These are phyloP conservation scores for Papilio aristodemus DNA, from an alignment of 1,140 invertebrate species.

Conservation along the genomic window DNA sequence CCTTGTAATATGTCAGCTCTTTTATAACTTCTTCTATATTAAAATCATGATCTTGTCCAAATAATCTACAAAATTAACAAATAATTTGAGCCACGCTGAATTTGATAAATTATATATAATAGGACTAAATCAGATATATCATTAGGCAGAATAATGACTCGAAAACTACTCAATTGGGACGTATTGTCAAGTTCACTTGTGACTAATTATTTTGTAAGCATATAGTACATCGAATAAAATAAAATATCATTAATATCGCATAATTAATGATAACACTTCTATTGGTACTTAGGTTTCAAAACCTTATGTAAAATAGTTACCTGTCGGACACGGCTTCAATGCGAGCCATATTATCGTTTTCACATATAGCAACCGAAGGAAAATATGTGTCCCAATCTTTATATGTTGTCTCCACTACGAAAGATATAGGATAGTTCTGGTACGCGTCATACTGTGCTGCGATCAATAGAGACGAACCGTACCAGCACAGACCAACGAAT, in stretches of 20 bases:
- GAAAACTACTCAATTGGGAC: no score
- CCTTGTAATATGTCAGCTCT: conserved; percentile 84
- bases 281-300: no score
- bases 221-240: no score
- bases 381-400: conserved; percentile 86
- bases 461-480: conserved; percentile 82
- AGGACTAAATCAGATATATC: no score
- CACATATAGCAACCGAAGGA: conserved; percentile 84
- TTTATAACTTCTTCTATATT: conserved; percentile 85
- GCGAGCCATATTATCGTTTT: conserved; percentile 82
- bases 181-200: no score
- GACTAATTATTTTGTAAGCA: no score
- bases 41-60: conserved; percentile 83
- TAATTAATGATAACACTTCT: no score
- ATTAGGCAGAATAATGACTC: no score
- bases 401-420: conserved; percentile 86
- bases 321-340: conserved; percentile 82
- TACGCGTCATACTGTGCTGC: conserved; percentile 81
- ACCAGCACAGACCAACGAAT: conserved; percentile 83
- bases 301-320: no score
- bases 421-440: conserved; percentile 83
- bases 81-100: no score
- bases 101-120: no score
- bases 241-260: no score
- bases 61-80: conserved; percentile 70